phyloP scores from a whole-genome alignment of 1,140 invertebrate species.

The Goniozus legneri region DNA sequence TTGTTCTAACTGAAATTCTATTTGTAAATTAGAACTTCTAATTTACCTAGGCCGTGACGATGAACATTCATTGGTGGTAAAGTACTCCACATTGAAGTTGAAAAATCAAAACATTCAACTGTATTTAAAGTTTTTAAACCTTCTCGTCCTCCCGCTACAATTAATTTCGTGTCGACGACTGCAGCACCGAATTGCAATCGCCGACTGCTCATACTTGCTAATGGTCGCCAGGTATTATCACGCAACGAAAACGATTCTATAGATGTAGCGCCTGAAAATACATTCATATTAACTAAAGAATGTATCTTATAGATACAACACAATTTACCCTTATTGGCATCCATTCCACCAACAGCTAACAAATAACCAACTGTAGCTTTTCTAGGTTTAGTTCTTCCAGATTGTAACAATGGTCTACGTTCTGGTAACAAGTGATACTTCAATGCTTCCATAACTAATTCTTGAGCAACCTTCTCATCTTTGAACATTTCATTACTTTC shows the following conservation, averaged over 20 bases:
- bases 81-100: slow-evolving; percentile 73
- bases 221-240: slow-evolving; percentile 75
- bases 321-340: slow-evolving; percentile 67
- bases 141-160: slow-evolving; percentile 84
- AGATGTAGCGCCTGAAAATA: slow-evolving; percentile 67
- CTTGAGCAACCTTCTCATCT: slow-evolving; percentile 60
- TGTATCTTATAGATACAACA: slow-evolving; percentile 1
- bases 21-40: too few relatives aligned
- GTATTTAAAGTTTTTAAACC: slow-evolving; percentile 90
- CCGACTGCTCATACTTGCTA: slow-evolving; percentile 77
- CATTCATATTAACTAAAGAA: slow-evolving; percentile 1
- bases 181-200: slow-evolving; percentile 88
- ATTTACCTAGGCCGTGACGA: slow-evolving; percentile 76
- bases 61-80: slow-evolving; percentile 89
- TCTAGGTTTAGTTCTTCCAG: slow-evolving; percentile 77
- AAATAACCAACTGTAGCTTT: slow-evolving; percentile 88
- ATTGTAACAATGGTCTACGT: slow-evolving; percentile 71
- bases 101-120: slow-evolving; percentile 81
- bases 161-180: slow-evolving; percentile 78
- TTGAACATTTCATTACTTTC: slow-evolving; percentile 66
- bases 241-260: slow-evolving; percentile 88
- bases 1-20: too few relatives aligned
- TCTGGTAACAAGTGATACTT: slow-evolving; percentile 90
- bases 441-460: slow-evolving; percentile 88
- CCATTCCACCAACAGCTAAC: slow-evolving; percentile 87